Evolutionary conservation across 1,140 invertebrate species (phyloP).

Genomic region (Helicoverpa armigera): DNA sequence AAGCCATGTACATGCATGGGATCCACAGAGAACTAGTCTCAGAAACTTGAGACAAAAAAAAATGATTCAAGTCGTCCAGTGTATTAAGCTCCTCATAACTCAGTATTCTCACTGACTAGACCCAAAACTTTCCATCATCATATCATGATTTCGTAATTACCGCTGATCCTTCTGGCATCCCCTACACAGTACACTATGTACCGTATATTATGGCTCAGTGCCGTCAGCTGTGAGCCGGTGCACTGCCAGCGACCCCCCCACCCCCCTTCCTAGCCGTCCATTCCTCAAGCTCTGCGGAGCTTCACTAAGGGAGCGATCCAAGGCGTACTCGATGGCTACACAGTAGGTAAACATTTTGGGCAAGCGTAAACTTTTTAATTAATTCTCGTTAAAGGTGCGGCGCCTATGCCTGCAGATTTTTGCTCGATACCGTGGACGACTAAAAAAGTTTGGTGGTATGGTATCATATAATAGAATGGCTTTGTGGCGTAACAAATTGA

Average conservation of each 20-base stretch:
- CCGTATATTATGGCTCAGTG: constrained; percentile 51
- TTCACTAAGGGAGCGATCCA: constrained; percentile 56
- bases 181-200: constrained; percentile 7
- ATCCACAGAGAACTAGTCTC: no score
- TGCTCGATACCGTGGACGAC: background rate
- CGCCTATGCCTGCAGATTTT: constrained; percentile 18
- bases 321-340: constrained; percentile 31
- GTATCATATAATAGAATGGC: background rate
- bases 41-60: no score
- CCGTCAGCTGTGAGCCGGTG: constrained; percentile 59
- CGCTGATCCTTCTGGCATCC: background rate
- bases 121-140: no score
- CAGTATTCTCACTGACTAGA: no score
- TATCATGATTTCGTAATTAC: background rate
- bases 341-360: constrained; percentile 39
- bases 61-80: no score
- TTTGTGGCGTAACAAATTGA: background rate
- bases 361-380: constrained; percentile 46
- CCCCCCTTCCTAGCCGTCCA: constrained; percentile 46
- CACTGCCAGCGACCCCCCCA: constrained; percentile 48
- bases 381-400: constrained; percentile 41
- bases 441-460: background rate
- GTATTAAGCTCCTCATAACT: no score
- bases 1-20: no score
- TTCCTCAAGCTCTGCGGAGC: constrained; percentile 62